Percentiles rank a stretch among this genome's conserved stretches.
Conservation (phyloP, 2,113 vertebrate genomes). For the Hydrochoerus hydrochaeris region DNA sequence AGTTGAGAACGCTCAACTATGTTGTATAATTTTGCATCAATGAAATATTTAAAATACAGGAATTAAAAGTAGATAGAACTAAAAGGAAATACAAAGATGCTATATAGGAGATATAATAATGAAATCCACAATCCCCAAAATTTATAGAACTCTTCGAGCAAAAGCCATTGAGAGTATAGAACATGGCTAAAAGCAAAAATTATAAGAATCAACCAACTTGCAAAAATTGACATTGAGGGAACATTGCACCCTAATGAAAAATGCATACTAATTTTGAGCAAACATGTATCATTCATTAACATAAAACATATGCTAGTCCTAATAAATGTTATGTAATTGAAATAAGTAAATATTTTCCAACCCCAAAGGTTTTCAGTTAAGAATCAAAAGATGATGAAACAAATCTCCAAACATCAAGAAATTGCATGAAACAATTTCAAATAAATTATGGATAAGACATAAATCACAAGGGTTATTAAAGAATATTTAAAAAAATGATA, state of each 20-base stretch:
- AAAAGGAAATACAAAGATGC: not conserved
- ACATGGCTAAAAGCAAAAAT: not conserved
- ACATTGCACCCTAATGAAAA: not conserved
- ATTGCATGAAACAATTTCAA: not conserved
- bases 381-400: not conserved
- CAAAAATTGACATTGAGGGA: not conserved
- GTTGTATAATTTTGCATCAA: not conserved
- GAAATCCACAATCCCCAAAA: not conserved
- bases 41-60: not conserved
- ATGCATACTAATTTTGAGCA: not conserved
- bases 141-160: not conserved
- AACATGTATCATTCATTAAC: not conserved
- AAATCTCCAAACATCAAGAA: not conserved
- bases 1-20: not conserved
- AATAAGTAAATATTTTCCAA: conserved; percentile 4
- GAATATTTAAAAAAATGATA: conserved; percentile 2
- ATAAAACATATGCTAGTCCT: not conserved
- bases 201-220: not conserved
- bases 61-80: not conserved
- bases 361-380: not conserved
- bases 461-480: not conserved
- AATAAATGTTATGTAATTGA: not conserved
- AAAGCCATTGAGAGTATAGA: not conserved
- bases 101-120: not conserved
- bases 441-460: not conserved